Conservation (phyloP, 2,888 invertebrate genomes). For the Drosophila atroscutellata region DNA sequence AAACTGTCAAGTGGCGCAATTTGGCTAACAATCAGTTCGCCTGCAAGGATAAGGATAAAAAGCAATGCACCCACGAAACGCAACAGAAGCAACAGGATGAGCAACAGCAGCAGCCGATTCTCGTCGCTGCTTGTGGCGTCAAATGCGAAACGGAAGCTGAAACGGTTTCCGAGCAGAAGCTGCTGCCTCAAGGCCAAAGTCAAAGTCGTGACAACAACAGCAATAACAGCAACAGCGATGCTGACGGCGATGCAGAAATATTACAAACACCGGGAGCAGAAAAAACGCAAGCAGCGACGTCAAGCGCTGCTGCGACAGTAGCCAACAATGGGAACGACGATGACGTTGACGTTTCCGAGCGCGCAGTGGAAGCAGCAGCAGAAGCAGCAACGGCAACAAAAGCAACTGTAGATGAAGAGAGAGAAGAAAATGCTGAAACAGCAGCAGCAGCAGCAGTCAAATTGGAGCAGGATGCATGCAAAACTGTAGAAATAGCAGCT, state of each 20-base stretch:
- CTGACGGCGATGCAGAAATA: slow-evolving; percentile 11
- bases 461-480: slow-evolving; percentile 53
- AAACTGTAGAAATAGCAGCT: slow-evolving; percentile 26
- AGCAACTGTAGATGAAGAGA: slow-evolving; percentile 22
- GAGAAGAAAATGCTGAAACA: slow-evolving; percentile 11
- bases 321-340: slow-evolving; percentile 33
- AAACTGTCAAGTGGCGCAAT: slow-evolving; percentile 84
- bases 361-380: slow-evolving; percentile 24
- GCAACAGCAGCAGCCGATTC: slow-evolving; percentile 2
- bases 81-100: slow-evolving; percentile 47
- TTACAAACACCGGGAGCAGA: slow-evolving; percentile 2
- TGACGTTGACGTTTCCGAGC: slow-evolving; percentile 35
- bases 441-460: slow-evolving; percentile 39
- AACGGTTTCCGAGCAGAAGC: slow-evolving; percentile 21
- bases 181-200: slow-evolving; percentile 40
- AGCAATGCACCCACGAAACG: slow-evolving; percentile 28
- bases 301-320: slow-evolving; percentile 6
- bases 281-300: not conserved
- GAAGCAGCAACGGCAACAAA: slow-evolving; percentile 27
- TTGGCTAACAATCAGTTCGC: slow-evolving; percentile 84
- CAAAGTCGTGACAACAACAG: slow-evolving; percentile 28
- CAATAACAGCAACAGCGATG: slow-evolving; percentile 26
- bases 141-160: slow-evolving; percentile 52
- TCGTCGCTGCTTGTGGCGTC: slow-evolving; percentile 39
- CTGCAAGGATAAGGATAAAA: slow-evolving; percentile 81